phyloP scores from a whole-genome alignment of 2,113 vertebrate genomes.

The Semicossyphus pulcher region DNA sequence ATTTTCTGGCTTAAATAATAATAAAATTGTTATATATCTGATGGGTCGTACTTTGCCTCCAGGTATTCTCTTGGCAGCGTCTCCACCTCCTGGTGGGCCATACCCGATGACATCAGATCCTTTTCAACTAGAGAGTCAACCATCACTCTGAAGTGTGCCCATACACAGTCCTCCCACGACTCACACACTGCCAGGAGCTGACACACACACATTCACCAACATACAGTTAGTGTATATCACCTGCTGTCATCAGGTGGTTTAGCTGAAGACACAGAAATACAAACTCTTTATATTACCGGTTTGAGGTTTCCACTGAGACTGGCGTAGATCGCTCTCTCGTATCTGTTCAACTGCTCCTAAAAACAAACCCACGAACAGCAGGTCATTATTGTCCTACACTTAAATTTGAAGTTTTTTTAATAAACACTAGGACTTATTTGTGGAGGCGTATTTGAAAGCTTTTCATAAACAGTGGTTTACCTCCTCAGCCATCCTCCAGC shows the following conservation, averaged over 20 bases:
- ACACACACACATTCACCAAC: conserved; percentile 24
- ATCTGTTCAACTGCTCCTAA: conserved; percentile 89
- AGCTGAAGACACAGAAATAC: too few relatives aligned
- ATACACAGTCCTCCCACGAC: conserved; percentile 96
- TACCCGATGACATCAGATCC: conserved; percentile 90
- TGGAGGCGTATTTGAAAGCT: too few relatives aligned
- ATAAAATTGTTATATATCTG: neutral
- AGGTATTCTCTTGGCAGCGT: conserved; percentile 92
- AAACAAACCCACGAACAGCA: conserved; percentile 16
- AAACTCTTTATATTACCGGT: conserved; percentile 83
- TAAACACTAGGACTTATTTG: too few relatives aligned
- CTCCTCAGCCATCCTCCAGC: conserved; percentile 98
- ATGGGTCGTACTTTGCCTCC: conserved; percentile 90
- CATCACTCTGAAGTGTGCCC: conserved; percentile 96
- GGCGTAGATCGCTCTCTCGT: conserved; percentile 95
- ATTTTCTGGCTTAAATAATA: too few relatives aligned
- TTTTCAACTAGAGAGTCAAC: conserved; percentile 97
- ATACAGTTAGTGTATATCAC: neutral
- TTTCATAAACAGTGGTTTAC: conserved; percentile 79
- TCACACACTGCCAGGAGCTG: conserved; percentile 96
- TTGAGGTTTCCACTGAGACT: conserved; percentile 96
- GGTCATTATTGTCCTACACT: neutral
- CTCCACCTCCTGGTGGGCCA: conserved; percentile 87
- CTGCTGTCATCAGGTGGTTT: too few relatives aligned
- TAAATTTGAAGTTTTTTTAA: neutral